Evolutionary conservation across 2,113 vertebrate genomes (phyloP), one percentile per base, ranked within the genome.

Genomic region (Oxygymnocypris stewartii): DNA sequence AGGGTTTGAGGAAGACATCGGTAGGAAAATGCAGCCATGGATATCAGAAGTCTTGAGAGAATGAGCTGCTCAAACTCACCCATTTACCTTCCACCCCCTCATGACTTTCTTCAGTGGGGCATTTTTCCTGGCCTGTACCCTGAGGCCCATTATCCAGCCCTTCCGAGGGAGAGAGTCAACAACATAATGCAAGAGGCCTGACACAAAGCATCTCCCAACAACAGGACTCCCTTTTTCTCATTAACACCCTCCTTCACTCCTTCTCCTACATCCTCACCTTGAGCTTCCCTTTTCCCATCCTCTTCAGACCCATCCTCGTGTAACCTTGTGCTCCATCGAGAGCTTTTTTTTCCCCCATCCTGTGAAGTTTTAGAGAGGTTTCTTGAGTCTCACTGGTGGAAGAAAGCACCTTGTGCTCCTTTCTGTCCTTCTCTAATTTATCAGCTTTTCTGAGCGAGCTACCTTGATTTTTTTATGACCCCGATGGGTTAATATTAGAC

Each of bases 131-230:
- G 78, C 47, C 80, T n/a, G 74, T 65, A 67, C 18, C 31, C 61
- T n/a, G 92, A 94, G 93, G 44, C 93, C 95, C 94, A 93, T 92
- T 91, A 97, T 96, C 95, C 95, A 95, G 95, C 95, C 91, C 95
- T 95, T 96, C 96, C 95, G 94, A 91, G 96, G 94, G 94, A 95
- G 82, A 42, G 95, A 97, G 96, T 97, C 96, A 97, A 98, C 96
- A 96, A 96, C 95, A 96, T 97, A 97, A 97, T 92, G 94, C 95
- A 94, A 95, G 96, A 90, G 90, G 91, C 89, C 94, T 96, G 95
- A 95, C 95, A 95, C 93, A 91, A 90, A 88, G 89, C 76, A 88
- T 84, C 86, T 49, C 90, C 87, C 90, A 84, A 90, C 82, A 85
- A 59, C 85, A 82, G 88, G 90, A 93, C 90, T 89, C 89, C 57